Percentiles rank a stretch among this genome's conserved stretches.
Evolutionary conservation across 2,888 invertebrate genomes (phyloP).

Genomic region (Octonoba sinensis): DNA sequence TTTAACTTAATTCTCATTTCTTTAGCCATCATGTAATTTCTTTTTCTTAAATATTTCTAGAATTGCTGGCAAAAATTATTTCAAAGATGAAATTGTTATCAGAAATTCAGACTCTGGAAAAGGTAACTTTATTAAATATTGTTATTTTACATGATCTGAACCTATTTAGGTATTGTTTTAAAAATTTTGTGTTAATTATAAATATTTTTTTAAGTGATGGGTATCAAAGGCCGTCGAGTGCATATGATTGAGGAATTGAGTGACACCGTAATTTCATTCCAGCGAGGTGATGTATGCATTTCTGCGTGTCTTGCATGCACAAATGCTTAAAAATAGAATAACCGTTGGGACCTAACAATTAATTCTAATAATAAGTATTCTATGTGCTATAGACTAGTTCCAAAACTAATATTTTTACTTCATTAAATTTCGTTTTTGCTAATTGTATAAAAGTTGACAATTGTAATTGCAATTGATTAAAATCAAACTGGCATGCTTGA

Average conservation of each 20-base stretch:
- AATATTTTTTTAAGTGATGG: slow-evolving; percentile 82
- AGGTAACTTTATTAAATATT: slow-evolving; percentile 77
- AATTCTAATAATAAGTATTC: too few relatives aligned
- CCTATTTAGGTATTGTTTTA: not conserved
- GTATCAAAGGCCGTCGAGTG: slow-evolving; percentile 97
- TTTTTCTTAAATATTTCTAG: slow-evolving; percentile 41
- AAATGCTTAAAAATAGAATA: slow-evolving; percentile 21
- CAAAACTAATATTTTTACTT: too few relatives aligned
- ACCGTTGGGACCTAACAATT: too few relatives aligned
- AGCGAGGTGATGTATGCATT: slow-evolving; percentile 81
- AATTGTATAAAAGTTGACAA: too few relatives aligned
- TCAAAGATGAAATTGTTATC: slow-evolving; percentile 94
- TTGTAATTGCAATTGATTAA: too few relatives aligned
- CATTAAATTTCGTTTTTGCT: too few relatives aligned
- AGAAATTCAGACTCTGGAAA: slow-evolving; percentile 95
- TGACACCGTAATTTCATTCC: slow-evolving; percentile 98
- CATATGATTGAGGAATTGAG: slow-evolving; percentile 99
- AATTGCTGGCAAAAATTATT: slow-evolving; percentile 92
- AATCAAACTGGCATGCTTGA: too few relatives aligned
- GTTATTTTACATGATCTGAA: too few relatives aligned
- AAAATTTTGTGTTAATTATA: not conserved
- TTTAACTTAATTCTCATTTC: too few relatives aligned
- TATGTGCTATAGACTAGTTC: too few relatives aligned
- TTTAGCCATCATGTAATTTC: too few relatives aligned
- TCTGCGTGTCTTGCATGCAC: slow-evolving; percentile 47